A percentile compares a stretch with the other conserved stretches of the same genome.
Evolutionary conservation across 1,140 invertebrate species (phyloP).

Genomic region (Dendrolimus kikuchii): DNA sequence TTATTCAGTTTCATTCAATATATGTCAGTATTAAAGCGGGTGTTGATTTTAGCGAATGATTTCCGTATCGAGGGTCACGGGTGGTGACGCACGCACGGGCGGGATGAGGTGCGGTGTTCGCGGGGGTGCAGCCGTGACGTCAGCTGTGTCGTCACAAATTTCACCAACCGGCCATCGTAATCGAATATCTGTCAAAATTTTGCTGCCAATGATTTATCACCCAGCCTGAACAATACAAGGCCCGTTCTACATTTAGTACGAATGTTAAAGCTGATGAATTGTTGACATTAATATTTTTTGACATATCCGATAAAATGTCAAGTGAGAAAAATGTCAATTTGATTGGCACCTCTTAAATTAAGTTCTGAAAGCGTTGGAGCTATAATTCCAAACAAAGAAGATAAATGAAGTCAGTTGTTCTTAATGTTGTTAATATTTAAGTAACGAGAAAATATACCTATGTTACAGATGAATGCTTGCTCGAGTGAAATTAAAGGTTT

Average conservation of each 20-base stretch:
- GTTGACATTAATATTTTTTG: too few species aligned
- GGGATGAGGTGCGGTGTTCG: conserved; percentile 4
- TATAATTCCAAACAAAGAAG: too few species aligned
- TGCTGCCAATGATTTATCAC: background rate
- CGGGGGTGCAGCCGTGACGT: conserved; percentile 50
- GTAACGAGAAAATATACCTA: too few species aligned
- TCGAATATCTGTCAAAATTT: conserved; percentile 10
- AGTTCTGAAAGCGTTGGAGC: too few species aligned
- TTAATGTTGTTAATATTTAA: too few species aligned
- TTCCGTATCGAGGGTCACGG: conserved; percentile 33
- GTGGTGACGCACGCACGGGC: conserved; percentile 40
- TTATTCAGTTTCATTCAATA: conserved; percentile 9
- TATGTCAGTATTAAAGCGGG: conserved; percentile 13
- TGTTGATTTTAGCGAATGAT: conserved; percentile 51
- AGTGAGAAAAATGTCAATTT: background rate
- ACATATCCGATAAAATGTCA: background rate
- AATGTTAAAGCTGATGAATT: too few species aligned
- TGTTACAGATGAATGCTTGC: too few species aligned
- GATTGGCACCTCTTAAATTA: too few species aligned
- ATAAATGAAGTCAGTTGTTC: too few species aligned
- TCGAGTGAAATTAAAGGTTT: too few species aligned
- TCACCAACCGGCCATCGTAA: conserved; percentile 20
- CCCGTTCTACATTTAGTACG: too few species aligned
- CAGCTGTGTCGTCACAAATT: conserved; percentile 35
- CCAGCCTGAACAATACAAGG: too few species aligned